Conservation (phyloP, 2,888 invertebrate species). For the Glyphotaelius pellucidus region DNA sequence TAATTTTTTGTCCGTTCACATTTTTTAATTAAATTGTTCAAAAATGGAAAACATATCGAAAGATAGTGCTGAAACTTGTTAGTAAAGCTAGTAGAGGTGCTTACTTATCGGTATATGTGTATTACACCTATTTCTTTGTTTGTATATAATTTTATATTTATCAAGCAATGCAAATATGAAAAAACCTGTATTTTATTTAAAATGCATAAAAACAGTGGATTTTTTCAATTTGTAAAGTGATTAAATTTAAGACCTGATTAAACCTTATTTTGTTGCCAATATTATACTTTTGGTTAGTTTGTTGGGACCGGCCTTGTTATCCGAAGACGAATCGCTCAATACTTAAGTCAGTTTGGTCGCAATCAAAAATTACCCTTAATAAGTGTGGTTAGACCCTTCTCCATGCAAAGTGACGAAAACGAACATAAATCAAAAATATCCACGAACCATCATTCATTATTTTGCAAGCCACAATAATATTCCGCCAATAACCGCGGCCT, state of each 20-base stretch:
- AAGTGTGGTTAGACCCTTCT: slow-evolving; percentile 8
- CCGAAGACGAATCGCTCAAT: neutral
- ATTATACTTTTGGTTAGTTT: neutral
- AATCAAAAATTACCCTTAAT: neutral
- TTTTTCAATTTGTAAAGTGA: neutral
- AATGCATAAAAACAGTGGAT: too few relatives aligned
- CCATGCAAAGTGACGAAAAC: slow-evolving; percentile 27
- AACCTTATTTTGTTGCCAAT: neutral
- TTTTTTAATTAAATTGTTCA: too few relatives aligned
- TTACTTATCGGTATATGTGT: too few relatives aligned
- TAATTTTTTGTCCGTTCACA: too few relatives aligned
- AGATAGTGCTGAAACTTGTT: too few relatives aligned
- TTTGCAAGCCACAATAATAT: slow-evolving; percentile 46
- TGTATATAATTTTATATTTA: too few relatives aligned
- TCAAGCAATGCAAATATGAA: too few relatives aligned
- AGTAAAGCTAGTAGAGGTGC: too few relatives aligned
- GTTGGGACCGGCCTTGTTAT: neutral
- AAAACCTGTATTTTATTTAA: neutral
- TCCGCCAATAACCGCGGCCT: slow-evolving; percentile 57
- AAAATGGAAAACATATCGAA: too few relatives aligned
- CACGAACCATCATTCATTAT: slow-evolving; percentile 43
- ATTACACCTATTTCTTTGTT: too few relatives aligned
- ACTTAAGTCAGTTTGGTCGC: neutral
- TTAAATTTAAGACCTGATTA: neutral
- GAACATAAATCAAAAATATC: slow-evolving; percentile 35